A percentile compares a stretch with the other conserved stretches of the same genome.
phyloP scores from a whole-genome alignment of 1,140 invertebrate genomes.

The Cheumatopsyche charites region DNA sequence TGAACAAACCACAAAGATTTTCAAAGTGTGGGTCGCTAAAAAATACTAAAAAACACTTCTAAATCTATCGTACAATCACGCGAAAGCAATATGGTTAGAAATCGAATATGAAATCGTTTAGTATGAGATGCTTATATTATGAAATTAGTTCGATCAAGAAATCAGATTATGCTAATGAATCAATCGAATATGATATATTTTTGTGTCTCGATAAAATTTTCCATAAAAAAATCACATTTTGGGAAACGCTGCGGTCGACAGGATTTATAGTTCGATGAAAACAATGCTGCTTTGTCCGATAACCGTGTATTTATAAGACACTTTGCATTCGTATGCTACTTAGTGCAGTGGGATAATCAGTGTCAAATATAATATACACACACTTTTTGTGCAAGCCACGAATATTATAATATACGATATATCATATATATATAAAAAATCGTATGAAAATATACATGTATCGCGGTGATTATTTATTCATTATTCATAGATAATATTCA shows the following conservation, averaged over 20 bases:
- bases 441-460: too few relatives aligned
- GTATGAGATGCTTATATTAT: too few relatives aligned
- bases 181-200: too few relatives aligned
- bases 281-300: conserved; percentile 41
- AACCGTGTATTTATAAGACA: conserved; percentile 41
- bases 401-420: not conserved
- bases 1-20: not conserved
- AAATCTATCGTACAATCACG: too few relatives aligned
- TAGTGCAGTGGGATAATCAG: conserved; percentile 38
- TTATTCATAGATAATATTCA: conserved; percentile 18
- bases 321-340: conserved; percentile 39
- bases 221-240: not conserved
- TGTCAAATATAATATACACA: conserved; percentile 25
- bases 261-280: conserved; percentile 38
- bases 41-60: too few relatives aligned
- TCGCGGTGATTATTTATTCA: conserved; percentile 6
- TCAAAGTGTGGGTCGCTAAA: conserved; percentile 8
- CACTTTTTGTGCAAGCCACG: not conserved
- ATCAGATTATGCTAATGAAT: too few relatives aligned
- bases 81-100: too few relatives aligned
- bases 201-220: too few relatives aligned
- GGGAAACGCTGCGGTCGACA: conserved; percentile 21
- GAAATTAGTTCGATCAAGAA: too few relatives aligned
- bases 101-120: too few relatives aligned
- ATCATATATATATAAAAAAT: not conserved